A percentile compares a stretch with the other conserved stretches of the same genome.
phyloP scores from a whole-genome alignment of 2,113 vertebrate species.

The Bagarius yarrelli region DNA sequence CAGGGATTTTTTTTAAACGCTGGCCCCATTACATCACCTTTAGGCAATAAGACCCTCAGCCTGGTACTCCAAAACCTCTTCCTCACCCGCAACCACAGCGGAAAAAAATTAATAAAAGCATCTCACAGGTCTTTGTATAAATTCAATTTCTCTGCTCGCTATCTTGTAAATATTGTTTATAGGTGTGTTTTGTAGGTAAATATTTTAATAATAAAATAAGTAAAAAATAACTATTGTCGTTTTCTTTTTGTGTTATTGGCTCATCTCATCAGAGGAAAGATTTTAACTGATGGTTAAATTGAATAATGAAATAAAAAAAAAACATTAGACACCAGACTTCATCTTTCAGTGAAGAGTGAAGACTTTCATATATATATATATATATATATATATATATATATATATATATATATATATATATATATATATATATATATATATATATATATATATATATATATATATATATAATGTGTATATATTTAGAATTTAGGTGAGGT shows the following conservation, averaged over 20 bases:
- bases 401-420: too few relatives aligned
- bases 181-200: slow-evolving; percentile 77
- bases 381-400: too few relatives aligned
- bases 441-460: too few relatives aligned
- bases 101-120: slow-evolving; percentile 59
- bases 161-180: slow-evolving; percentile 79
- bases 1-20: slow-evolving; percentile 64
- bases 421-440: too few relatives aligned
- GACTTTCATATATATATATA: too few relatives aligned
- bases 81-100: slow-evolving; percentile 42
- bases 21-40: slow-evolving; percentile 36
- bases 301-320: background rate
- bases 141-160: slow-evolving; percentile 63
- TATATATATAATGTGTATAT: too few relatives aligned
- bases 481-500: too few relatives aligned
- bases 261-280: background rate
- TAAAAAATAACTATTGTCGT: slow-evolving; percentile 53
- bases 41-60: slow-evolving; percentile 26
- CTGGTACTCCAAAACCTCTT: slow-evolving; percentile 38
- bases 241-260: background rate
- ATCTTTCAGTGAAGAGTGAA: too few relatives aligned
- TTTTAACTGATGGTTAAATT: background rate
- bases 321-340: background rate
- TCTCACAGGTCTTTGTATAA: slow-evolving; percentile 53
- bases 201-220: slow-evolving; percentile 82